Evolutionary conservation across 2,113 vertebrate species (phyloP).

Genomic region (Hylia prasina): DNA sequence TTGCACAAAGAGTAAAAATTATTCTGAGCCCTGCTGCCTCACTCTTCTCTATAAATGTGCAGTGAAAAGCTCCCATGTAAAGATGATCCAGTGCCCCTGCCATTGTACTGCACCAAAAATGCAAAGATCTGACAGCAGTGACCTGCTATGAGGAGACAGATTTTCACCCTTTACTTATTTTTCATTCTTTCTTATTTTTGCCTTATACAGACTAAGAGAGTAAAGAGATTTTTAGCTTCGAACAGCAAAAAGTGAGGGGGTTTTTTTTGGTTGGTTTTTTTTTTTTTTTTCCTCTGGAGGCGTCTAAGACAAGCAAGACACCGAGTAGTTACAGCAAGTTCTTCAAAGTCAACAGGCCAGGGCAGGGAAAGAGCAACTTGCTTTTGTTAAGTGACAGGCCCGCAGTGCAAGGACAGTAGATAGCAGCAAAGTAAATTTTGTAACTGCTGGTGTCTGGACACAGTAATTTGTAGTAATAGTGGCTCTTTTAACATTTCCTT

Average conservation of each 20-base stretch:
- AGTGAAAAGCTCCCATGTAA: background rate
- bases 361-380: background rate
- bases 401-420: background rate
- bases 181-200: background rate
- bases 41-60: background rate
- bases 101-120: fast-evolving
- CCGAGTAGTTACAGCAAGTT: background rate
- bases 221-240: background rate
- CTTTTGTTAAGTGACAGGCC: background rate
- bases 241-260: background rate
- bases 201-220: background rate
- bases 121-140: background rate
- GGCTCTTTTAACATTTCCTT: background rate
- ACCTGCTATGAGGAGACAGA: background rate
- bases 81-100: too few species aligned
- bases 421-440: background rate
- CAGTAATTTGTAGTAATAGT: background rate
- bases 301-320: background rate
- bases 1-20: background rate
- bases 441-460: background rate
- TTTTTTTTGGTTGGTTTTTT: too few species aligned
- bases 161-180: background rate
- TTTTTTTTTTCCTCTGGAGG: background rate
- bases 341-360: background rate
- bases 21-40: background rate